Evolutionary conservation across 2,113 vertebrate genomes (phyloP), one percentile per base, ranked within the genome.

Genomic region (Erinaceus europaeus): DNA sequence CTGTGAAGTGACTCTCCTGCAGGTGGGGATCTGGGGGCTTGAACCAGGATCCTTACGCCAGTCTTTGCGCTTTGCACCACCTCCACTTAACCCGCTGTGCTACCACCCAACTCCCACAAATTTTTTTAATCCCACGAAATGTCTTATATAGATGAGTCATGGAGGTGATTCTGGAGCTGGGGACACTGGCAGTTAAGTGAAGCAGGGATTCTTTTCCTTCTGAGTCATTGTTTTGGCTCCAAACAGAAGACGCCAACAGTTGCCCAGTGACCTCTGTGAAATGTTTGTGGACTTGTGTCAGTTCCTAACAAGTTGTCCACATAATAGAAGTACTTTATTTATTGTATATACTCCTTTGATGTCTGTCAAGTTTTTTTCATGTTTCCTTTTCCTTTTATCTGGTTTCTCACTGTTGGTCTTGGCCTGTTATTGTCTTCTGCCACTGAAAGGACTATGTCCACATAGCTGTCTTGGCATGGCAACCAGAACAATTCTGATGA

Each of bases 241-340:
- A 89, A 95, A 95, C 55, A 93, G 55, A 88, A 88, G 68, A 90
- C 75, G 87, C 93, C 69, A 92, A 84, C 57, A 93, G 92, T 93
- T 91, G 93, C 94, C 86, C 34, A 50, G 95, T 72, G 84, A 92
- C 89, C 84, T 78, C 89, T 13, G 34, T 68, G 82, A 95, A 95
- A 93, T 89, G 84, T 93, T 75, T 93, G 87, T 89, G 92, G 92
- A 93, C 86, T 82, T 48, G 48, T 79, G 86, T 91, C 68, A 61
- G 73, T 36, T 75, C 77, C 91, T 80, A 73, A 84, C 64, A 77
- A 91, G 57, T 50, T 65, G 68, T 92, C 59, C 73, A 21, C 80
- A 92, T 69, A 93, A 86, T 76, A 86, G 86, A 73, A 67, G 86
- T 42, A 72, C 89, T 93, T 90, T 87, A 75, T 86, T 90, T 88